Conservation (phyloP, 2,113 vertebrate species). For the Myanophis thanlyinensis region DNA sequence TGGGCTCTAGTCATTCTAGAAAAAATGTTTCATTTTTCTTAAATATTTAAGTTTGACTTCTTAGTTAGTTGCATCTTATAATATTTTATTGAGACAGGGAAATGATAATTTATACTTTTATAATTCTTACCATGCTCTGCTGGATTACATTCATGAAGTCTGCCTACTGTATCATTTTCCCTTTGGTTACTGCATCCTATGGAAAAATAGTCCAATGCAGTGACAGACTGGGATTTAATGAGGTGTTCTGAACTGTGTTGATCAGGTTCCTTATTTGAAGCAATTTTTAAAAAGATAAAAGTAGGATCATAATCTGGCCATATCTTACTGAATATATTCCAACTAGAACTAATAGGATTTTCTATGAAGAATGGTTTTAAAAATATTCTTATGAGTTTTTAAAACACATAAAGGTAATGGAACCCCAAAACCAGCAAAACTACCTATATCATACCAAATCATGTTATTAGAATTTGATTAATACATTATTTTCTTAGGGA, state of each 20-base stretch:
- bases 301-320: constrained; percentile 2
- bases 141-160: constrained; percentile 39
- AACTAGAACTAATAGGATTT: neutral
- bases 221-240: constrained; percentile 46
- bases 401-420: fast-evolving
- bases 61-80: neutral
- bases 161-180: constrained; percentile 22
- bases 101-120: neutral
- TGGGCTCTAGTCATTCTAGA: neutral
- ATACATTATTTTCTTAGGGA: constrained; percentile 6
- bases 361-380: neutral
- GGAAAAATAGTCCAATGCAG: neutral
- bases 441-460: neutral
- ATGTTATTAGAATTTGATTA: neutral
- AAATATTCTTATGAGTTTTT: neutral
- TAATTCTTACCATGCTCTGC: constrained; percentile 63
- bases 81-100: constrained; percentile 1
- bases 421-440: neutral
- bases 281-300: constrained; percentile 24
- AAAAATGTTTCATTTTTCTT: neutral
- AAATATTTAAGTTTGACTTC: neutral
- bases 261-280: constrained; percentile 61
- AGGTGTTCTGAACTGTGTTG: constrained; percentile 39
- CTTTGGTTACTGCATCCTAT: constrained; percentile 23
- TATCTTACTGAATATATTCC: neutral